Percentiles rank a stretch among this genome's conserved stretches.
These are phyloP conservation scores for Apodemia zela DNA, from an alignment of 2,888 invertebrate genomes.

Conservation along the genomic window DNA sequence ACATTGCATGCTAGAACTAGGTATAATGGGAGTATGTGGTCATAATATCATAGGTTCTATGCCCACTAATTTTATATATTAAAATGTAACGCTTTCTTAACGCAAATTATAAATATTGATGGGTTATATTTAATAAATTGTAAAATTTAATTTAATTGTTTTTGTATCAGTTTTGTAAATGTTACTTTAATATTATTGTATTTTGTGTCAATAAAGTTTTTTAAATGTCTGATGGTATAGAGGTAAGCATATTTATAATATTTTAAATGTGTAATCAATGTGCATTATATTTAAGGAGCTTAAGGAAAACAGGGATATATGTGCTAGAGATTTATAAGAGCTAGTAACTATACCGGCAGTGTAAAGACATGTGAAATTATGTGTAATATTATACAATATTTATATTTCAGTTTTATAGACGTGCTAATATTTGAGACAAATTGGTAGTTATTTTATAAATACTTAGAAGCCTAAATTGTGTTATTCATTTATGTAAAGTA, in stretches of 20 bases:
- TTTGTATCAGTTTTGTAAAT: constrained; percentile 6
- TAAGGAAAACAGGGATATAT: neutral
- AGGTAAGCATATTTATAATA: neutral
- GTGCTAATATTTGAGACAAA: neutral
- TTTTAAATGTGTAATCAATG: neutral
- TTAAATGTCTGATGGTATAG: neutral
- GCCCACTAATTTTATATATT: constrained; percentile 50
- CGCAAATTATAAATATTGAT: constrained; percentile 28
- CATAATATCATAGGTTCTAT: constrained; percentile 72
- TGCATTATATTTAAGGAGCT: too few species aligned
- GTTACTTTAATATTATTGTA: neutral
- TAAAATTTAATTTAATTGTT: neutral
- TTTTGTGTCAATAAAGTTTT: neutral
- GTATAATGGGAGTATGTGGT: constrained; percentile 74
- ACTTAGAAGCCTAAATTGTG: neutral
- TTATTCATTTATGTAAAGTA: neutral
- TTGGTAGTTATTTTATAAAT: too few species aligned
- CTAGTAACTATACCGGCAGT: neutral
- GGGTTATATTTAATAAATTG: constrained; percentile 20
- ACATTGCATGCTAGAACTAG: constrained; percentile 67
- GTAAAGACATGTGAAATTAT: neutral
- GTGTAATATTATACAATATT: neutral
- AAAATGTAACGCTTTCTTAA: constrained; percentile 47
- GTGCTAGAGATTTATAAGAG: neutral
- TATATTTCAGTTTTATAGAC: too few species aligned